A percentile compares a stretch with the other conserved stretches of the same genome.
Conservation (phyloP, 2,113 vertebrate species). For the Rhabdornis inornatus region DNA sequence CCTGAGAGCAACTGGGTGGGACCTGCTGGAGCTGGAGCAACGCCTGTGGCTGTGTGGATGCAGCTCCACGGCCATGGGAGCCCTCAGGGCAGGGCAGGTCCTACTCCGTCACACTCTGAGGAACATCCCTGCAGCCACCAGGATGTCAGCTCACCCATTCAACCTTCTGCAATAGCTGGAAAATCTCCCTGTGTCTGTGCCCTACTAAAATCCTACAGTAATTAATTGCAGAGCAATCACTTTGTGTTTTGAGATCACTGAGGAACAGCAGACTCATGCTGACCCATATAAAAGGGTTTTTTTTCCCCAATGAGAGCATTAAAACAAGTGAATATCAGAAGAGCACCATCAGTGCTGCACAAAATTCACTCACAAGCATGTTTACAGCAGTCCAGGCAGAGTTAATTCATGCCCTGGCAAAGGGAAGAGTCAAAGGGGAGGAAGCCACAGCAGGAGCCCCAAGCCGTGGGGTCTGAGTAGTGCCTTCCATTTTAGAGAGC, state of each 20-base stretch:
- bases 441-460: not conserved
- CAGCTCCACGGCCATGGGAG: not conserved
- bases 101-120: not conserved
- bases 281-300: not conserved
- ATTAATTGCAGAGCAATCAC: not conserved
- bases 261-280: not conserved
- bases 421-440: not conserved
- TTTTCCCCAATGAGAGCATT: not conserved
- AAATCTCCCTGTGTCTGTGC: not conserved
- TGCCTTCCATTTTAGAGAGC: not conserved
- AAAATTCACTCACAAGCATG: not conserved
- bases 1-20: not conserved
- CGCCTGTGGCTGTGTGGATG: accelerated
- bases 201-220: not conserved
- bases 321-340: not conserved
- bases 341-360: not conserved
- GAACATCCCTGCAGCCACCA: not conserved
- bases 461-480: not conserved
- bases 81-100: not conserved
- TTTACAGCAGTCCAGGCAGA: not conserved
- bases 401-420: not conserved
- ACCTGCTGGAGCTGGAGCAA: not conserved
- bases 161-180: not conserved
- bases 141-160: not conserved
- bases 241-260: not conserved